Conservation (phyloP, 2,113 vertebrate genomes). For the Hippotragus niger region DNA sequence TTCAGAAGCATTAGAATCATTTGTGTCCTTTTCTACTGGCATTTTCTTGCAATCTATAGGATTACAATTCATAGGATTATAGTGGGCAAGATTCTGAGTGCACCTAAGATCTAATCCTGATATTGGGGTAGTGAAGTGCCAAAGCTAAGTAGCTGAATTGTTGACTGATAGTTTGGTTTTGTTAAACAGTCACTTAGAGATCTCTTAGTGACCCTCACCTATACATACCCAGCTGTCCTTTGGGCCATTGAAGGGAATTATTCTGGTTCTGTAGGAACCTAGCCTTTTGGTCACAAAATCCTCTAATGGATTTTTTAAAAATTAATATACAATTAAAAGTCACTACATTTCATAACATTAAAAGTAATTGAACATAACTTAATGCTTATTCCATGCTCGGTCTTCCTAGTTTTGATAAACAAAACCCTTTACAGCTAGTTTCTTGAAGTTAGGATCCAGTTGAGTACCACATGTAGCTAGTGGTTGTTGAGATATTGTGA, state of each 20-base stretch:
- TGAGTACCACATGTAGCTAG: background rate
- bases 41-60: background rate
- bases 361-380: slow-evolving; percentile 1
- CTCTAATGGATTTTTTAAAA: background rate
- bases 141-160: background rate
- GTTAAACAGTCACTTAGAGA: background rate
- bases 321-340: background rate
- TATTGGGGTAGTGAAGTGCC: background rate
- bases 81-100: background rate
- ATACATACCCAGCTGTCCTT: background rate
- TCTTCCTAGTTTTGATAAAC: background rate
- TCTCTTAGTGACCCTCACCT: background rate
- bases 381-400: background rate
- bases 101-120: background rate
- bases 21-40: background rate
- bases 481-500: background rate
- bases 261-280: background rate
- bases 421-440: background rate
- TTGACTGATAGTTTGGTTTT: background rate
- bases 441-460: background rate
- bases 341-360: background rate
- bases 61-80: background rate
- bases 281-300: background rate
- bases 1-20: background rate
- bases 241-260: background rate